Conservation (phyloP, 1,140 invertebrate species). For the Anoplophora glabripennis region DNA sequence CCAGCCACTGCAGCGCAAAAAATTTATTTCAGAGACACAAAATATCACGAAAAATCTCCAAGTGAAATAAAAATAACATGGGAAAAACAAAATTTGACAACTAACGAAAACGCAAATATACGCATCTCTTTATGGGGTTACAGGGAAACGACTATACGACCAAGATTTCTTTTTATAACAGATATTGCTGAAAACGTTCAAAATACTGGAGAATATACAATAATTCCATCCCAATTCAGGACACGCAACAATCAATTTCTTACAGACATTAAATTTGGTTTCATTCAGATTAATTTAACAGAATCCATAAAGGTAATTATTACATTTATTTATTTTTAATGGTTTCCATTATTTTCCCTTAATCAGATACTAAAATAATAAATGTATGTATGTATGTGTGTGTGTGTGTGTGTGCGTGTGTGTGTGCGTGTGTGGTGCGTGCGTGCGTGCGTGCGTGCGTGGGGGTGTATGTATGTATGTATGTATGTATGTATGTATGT, state of each 20-base stretch:
- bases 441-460: no score
- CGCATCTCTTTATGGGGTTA: conserved; percentile 85
- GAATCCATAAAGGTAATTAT: conserved; percentile 61
- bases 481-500: no score
- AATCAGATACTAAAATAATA: no score
- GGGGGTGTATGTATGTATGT: no score
- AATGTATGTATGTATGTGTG: no score
- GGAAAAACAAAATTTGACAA: conserved; percentile 81
- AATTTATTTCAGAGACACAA: conserved; percentile 75
- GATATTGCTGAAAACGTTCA: conserved; percentile 34
- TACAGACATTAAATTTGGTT: conserved; percentile 79
- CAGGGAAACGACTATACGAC: conserved; percentile 73
- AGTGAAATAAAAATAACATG: conserved; percentile 73
- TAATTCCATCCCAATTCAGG: conserved; percentile 52
- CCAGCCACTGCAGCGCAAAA: conserved; percentile 79
- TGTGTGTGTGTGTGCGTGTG: no score
- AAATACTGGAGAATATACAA: conserved; percentile 43
- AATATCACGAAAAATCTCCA: conserved; percentile 69
- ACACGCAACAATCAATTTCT: conserved; percentile 65
- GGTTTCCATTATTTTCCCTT: no score
- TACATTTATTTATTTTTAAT: no score
- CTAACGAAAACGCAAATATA: conserved; percentile 69
- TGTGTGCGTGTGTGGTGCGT: no score
- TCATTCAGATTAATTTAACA: conserved; percentile 87
- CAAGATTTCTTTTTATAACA: conserved; percentile 62